phyloP scores from a whole-genome alignment of 2,888 invertebrate species.

The Hetaerina titia region DNA sequence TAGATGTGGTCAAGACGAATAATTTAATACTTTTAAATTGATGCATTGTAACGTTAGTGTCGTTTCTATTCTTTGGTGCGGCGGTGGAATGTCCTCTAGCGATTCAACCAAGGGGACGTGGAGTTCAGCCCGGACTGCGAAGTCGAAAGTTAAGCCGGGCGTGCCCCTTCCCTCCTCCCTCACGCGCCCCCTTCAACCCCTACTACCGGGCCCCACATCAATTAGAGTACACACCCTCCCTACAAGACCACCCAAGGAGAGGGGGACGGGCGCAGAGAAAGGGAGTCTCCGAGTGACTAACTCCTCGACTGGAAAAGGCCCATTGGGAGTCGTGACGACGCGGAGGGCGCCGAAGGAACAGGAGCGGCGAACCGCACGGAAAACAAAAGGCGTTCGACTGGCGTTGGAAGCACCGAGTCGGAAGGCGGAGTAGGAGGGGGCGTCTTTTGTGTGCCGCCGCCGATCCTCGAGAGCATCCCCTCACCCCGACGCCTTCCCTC shows the following conservation, averaged over 20 bases:
- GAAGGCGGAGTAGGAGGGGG: background rate
- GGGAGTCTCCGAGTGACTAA: background rate
- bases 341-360: background rate
- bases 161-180: background rate
- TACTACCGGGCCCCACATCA: too few relatives aligned
- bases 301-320: background rate
- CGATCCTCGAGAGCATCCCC: too few relatives aligned
- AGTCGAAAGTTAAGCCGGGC: background rate
- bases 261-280: background rate
- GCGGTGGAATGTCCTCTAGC: too few relatives aligned
- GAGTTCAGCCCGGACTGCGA: background rate
- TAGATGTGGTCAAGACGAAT: too few relatives aligned
- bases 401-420: background rate
- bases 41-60: too few relatives aligned
- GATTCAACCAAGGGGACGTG: too few relatives aligned
- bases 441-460: background rate
- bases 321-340: background rate
- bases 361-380: background rate
- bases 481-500: too few relatives aligned
- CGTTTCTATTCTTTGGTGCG: too few relatives aligned
- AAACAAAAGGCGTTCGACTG: background rate
- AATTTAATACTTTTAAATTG: too few relatives aligned
- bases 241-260: background rate
- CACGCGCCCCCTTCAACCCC: background rate
- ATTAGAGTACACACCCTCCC: background rate